Conservation (phyloP, 2,113 vertebrate species). For the Tachycineta bicolor region DNA sequence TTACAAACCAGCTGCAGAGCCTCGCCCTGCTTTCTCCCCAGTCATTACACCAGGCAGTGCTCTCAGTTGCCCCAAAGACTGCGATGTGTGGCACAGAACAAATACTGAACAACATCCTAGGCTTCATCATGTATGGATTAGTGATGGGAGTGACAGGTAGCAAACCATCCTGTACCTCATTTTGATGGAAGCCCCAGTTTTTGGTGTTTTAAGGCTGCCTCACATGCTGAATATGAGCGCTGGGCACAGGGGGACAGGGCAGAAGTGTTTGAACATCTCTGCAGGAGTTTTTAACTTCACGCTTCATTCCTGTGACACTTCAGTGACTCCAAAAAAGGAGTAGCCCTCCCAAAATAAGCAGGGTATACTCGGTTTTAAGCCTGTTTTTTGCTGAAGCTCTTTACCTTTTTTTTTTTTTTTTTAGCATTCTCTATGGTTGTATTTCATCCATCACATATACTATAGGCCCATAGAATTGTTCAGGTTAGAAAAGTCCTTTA, state of each 20-base stretch:
- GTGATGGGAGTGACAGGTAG: neutral
- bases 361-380: neutral
- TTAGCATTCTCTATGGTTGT: neutral
- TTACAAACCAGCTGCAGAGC: neutral
- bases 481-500: neutral
- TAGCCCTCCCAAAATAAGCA: neutral
- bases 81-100: neutral
- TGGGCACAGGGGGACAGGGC: neutral
- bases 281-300: neutral
- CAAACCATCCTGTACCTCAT: neutral
- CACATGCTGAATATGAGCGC: fast-evolving
- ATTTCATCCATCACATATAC: neutral
- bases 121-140: neutral
- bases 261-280: neutral
- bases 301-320: neutral
- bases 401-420: neutral
- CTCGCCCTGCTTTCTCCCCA: neutral
- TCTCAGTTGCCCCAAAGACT: neutral
- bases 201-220: neutral
- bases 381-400: neutral
- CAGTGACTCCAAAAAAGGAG: neutral
- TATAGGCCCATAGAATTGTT: neutral
- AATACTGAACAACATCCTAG: neutral
- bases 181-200: neutral
- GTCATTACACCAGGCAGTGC: neutral